These are phyloP conservation scores for Drosophila albomicans DNA, from an alignment of 1,140 invertebrate species.

Conservation along the genomic window DNA sequence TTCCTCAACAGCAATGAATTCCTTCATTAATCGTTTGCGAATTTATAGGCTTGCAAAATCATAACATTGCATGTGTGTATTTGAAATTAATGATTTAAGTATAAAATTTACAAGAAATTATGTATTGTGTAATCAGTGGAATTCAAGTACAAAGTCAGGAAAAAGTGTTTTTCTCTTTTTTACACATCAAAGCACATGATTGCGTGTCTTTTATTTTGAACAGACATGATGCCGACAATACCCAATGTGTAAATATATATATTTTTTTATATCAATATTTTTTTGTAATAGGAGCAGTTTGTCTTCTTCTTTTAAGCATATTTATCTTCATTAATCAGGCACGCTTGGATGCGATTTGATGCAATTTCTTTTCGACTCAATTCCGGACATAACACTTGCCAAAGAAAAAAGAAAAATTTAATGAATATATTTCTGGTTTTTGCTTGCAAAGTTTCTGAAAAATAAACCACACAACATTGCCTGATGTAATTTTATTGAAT, in stretches of 20 bases:
- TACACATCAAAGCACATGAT: conserved; percentile 33
- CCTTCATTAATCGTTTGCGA: background rate
- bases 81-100: background rate
- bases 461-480: background rate
- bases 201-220: conserved; percentile 27
- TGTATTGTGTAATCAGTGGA: conserved; percentile 25
- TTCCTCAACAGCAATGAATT: conserved; percentile 39
- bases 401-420: background rate
- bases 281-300: background rate
- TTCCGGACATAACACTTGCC: conserved; percentile 5
- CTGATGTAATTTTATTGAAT: background rate
- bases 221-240: background rate
- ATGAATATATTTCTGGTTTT: conserved; percentile 4
- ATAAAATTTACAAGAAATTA: conserved; percentile 27
- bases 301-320: background rate
- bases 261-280: background rate
- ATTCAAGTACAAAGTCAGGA: conserved; percentile 38
- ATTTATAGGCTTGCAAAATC: conserved; percentile 32
- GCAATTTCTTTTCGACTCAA: background rate
- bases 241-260: conserved; percentile 3
- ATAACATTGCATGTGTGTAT: background rate
- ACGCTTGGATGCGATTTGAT: conserved; percentile 3
- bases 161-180: conserved; percentile 27
- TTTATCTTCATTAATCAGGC: conserved; percentile 16
- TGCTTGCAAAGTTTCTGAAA: background rate